Conservation (phyloP, 2,888 invertebrate genomes). For the Pseudococcus longispinus region DNA sequence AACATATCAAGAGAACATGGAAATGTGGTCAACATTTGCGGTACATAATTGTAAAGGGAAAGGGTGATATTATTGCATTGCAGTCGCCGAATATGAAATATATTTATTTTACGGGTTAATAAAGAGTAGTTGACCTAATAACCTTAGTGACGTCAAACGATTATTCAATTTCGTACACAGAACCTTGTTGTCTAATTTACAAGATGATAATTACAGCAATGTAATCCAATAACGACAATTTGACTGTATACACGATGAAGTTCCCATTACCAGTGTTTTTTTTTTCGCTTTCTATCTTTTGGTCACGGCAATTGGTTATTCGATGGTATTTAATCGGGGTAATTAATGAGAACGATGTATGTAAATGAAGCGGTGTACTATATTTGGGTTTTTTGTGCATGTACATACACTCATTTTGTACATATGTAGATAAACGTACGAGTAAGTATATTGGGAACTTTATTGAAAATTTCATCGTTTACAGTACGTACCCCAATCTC, state of each 20-base stretch:
- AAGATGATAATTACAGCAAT: constrained; percentile 10
- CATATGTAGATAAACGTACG: too few relatives aligned
- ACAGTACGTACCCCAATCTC: too few relatives aligned
- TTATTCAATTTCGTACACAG: constrained; percentile 19
- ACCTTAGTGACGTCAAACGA: constrained; percentile 27
- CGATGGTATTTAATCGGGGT: background rate
- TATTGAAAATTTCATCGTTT: background rate
- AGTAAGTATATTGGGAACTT: too few relatives aligned
- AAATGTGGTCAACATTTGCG: background rate
- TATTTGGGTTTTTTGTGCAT: background rate
- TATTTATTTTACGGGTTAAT: constrained; percentile 16
- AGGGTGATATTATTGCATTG: background rate
- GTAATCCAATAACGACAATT: constrained; percentile 1
- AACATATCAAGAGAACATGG: background rate
- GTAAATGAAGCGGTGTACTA: background rate
- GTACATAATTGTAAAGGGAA: background rate
- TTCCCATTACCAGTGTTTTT: background rate
- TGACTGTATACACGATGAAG: background rate
- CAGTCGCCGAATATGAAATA: background rate
- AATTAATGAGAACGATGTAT: background rate
- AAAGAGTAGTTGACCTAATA: constrained; percentile 9
- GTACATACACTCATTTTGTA: too few relatives aligned
- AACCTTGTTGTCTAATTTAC: constrained; percentile 42
- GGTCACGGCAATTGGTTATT: background rate
- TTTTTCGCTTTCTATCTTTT: background rate